Conservation (phyloP, 2,113 vertebrate species). For the Xiphorhynchus elegans region DNA sequence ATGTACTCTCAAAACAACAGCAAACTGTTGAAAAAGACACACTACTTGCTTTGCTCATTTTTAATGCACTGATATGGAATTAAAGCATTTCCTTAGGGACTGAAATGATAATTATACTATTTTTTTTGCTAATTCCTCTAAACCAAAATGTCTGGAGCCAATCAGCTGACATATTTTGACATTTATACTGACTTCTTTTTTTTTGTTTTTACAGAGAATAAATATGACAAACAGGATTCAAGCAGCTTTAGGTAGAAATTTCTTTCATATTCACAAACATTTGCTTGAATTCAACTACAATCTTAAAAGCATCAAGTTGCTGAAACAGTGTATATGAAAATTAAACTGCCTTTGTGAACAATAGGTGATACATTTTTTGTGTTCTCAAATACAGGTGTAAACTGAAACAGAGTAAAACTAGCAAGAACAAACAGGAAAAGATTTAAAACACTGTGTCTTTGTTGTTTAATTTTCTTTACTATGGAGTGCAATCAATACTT, state of each 20-base stretch:
- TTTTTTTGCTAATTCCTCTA: background rate
- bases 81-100: slow-evolving; percentile 3
- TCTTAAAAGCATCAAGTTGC: slow-evolving; percentile 54
- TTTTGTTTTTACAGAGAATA: background rate
- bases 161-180: background rate
- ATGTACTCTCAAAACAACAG: slow-evolving; percentile 13
- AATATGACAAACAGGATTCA: slow-evolving; percentile 32
- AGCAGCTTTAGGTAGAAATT: background rate
- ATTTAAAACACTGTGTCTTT: slow-evolving; percentile 77
- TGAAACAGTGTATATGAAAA: slow-evolving; percentile 58
- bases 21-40: background rate
- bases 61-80: background rate
- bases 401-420: slow-evolving; percentile 77
- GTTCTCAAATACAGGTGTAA: slow-evolving; percentile 76
- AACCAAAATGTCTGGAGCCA: background rate
- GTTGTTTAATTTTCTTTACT: slow-evolving; percentile 79
- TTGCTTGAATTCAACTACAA: slow-evolving; percentile 33
- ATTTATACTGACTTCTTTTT: background rate
- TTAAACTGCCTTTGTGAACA: slow-evolving; percentile 57
- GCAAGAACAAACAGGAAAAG: slow-evolving; percentile 72
- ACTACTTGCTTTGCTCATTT: background rate
- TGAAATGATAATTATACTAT: slow-evolving; percentile 23
- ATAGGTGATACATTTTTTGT: slow-evolving; percentile 62
- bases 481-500: slow-evolving; percentile 80
- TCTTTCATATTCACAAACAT: slow-evolving; percentile 20